Evolutionary conservation across 2,888 invertebrate genomes (phyloP), one percentile per base, ranked within the genome.

Genomic region (Amphipyra tragopoginis): DNA sequence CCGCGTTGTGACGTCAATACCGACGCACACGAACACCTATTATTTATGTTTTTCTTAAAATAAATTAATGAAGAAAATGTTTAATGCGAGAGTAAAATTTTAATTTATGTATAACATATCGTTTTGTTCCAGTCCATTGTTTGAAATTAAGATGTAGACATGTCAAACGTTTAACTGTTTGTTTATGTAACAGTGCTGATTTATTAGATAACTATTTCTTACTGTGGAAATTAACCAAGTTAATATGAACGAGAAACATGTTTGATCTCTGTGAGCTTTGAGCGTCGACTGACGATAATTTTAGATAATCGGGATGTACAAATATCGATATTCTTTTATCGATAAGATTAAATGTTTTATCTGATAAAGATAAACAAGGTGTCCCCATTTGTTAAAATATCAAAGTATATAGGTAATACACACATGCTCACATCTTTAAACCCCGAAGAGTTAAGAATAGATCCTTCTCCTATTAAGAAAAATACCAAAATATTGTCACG

Each of bases 201-300:
- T 21, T 48, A 43, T 4, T 29, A 0, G 1, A 6, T 59, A 2
- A 14, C 9, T 33, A 21, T 29, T 44, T 49, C 34, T 15, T n/a
- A 13, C 15, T 34, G n/a, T 66, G 42, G 21, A 62, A 65, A 59
- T 63, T 53, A 66, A 61, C 34, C n/a, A 36, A 49, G 14, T 47
- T 55, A 13, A n/a, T 21, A 44, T 13, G 14, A 53, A 38, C 51
- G 14, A 29, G 42, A 63, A 75, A 74, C 64, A 77, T 76, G 84
- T 82, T 78, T 72, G 73, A 65, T 70, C 84, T 63, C 69, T 61
- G 58, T 45, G 69, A 80, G 77, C 70, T 77, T 79, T 75, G 60
- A 70, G 65, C 74, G 73, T 55, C 72, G 79, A 92, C 91, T 92
- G 87, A 80, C 62, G 71, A 76, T 89, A 86, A 86, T 84, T 87